Evolutionary conservation across 2,113 vertebrate genomes (phyloP).

Genomic region (Festucalex cinctus): DNA sequence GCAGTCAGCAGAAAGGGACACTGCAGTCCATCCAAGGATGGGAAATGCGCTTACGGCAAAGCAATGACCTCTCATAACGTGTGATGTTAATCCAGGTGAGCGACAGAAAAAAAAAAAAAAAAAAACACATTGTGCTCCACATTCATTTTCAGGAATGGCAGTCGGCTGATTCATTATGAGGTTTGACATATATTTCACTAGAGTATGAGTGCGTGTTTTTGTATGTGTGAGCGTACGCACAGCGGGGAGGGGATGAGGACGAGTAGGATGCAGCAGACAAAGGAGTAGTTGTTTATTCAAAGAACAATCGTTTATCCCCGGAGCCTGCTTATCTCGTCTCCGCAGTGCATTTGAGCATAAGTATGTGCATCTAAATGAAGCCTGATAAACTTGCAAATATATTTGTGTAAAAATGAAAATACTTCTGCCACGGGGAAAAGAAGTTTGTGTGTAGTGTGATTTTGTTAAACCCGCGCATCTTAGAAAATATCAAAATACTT

Average conservation of each 20-base stretch:
- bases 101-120: neutral
- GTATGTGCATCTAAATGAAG: slow-evolving; percentile 44
- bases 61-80: slow-evolving; percentile 36
- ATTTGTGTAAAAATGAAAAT: slow-evolving; percentile 23
- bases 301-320: slow-evolving; percentile 40
- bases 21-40: slow-evolving; percentile 28
- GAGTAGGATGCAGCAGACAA: slow-evolving; percentile 40
- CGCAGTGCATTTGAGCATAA: slow-evolving; percentile 22
- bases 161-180: slow-evolving; percentile 16
- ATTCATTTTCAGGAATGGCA: slow-evolving; percentile 4
- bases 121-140: neutral
- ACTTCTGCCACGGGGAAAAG: slow-evolving; percentile 1
- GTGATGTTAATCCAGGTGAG: slow-evolving; percentile 40
- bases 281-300: slow-evolving; percentile 46
- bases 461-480: neutral
- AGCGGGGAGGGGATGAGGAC: slow-evolving; percentile 21
- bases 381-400: slow-evolving; percentile 38
- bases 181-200: slow-evolving; percentile 34
- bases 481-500: neutral
- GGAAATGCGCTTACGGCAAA: slow-evolving; percentile 36
- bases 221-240: slow-evolving; percentile 11
- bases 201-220: slow-evolving; percentile 9
- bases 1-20: slow-evolving; percentile 53
- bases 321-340: slow-evolving; percentile 50
- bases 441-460: slow-evolving; percentile 19